Evolutionary conservation across 2,797 vertebrate species (phyloP).

Genomic region (Sardinella longiceps): DNA sequence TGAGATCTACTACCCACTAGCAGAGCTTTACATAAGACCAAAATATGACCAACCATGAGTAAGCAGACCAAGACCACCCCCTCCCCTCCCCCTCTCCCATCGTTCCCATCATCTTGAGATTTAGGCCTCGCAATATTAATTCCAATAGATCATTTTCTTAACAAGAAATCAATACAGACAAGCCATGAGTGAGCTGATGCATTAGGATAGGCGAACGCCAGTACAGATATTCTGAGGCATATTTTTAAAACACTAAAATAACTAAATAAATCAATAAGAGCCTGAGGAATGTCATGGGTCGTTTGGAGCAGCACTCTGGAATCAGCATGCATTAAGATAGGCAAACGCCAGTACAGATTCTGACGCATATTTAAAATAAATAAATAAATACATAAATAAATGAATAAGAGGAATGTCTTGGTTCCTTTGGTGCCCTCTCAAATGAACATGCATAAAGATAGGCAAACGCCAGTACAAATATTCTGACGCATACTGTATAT

Average conservation of each 20-base stretch:
- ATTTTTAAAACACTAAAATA: too few relatives aligned
- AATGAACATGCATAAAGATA: too few relatives aligned
- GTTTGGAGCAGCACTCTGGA: too few relatives aligned
- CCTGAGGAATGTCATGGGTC: too few relatives aligned
- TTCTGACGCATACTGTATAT: neutral
- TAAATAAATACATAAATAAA: neutral
- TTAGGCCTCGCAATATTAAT: neutral
- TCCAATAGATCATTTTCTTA: neutral
- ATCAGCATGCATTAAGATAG: too few relatives aligned
- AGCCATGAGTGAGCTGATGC: neutral
- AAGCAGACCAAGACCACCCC: neutral
- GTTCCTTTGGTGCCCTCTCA: neutral
- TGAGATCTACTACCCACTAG: too few relatives aligned
- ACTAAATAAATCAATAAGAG: too few relatives aligned
- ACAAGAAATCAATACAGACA: neutral
- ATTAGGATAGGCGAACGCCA: neutral
- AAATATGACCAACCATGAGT: neutral
- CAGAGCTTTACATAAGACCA: neutral
- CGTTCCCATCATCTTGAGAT: neutral
- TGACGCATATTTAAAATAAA: neutral
- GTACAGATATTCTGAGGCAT: neutral
- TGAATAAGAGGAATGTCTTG: too few relatives aligned
- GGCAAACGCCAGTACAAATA: neutral
- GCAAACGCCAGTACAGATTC: neutral
- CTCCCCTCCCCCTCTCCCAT: neutral